Conservation (phyloP, 2,113 vertebrate genomes). For the Lonchura striata region DNA sequence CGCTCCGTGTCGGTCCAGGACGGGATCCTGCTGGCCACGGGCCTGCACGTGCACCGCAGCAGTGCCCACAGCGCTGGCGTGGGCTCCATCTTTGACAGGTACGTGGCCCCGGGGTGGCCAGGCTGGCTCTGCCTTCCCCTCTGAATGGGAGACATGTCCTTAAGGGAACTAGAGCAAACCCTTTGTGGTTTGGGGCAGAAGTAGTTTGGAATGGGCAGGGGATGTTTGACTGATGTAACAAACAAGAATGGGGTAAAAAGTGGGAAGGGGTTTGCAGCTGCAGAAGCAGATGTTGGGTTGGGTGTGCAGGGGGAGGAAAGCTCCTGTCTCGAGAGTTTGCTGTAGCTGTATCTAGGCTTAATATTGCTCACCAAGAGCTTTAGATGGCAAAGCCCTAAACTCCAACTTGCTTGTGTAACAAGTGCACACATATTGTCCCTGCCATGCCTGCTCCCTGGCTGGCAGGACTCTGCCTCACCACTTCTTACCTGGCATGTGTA, state of each 20-base stretch:
- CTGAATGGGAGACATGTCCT: background rate
- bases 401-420: background rate
- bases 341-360: background rate
- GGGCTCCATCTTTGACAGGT: conserved; percentile 97
- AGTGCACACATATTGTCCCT: fast-evolving
- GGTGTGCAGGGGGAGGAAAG: background rate
- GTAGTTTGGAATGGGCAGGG: background rate
- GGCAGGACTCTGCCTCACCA: background rate
- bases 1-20: conserved; percentile 94
- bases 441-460: background rate
- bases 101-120: fast-evolving
- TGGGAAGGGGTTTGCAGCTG: background rate
- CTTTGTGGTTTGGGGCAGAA: background rate
- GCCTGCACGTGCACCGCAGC: conserved; percentile 91
- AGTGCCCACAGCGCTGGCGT: conserved; percentile 95
- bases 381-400: background rate
- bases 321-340: background rate
- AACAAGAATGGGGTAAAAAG: background rate
- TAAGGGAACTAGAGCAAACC: background rate
- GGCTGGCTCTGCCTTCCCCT: background rate
- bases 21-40: conserved; percentile 91
- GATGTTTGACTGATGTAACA: background rate
- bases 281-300: background rate
- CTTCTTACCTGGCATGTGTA: fast-evolving
- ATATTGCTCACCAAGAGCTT: background rate